Evolutionary conservation across 1,140 invertebrate genomes (phyloP), one percentile per base, ranked within the genome.

Genomic region (Amyelois transitella): DNA sequence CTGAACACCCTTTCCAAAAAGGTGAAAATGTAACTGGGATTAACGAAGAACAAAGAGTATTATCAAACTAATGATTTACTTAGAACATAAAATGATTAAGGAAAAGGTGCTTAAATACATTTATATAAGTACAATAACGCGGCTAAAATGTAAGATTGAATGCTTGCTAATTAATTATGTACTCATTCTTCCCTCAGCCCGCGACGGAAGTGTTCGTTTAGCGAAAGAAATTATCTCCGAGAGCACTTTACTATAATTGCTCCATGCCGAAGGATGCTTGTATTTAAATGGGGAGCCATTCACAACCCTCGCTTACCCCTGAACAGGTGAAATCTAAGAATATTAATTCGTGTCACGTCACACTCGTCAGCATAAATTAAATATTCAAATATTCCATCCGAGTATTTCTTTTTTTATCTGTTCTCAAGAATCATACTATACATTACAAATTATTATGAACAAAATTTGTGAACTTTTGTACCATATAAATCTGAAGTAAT

Each of bases 191-290:
- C 32, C 4, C 25, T 32, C 25, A 12, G 6, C 25, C 8, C 10
- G 12, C 25, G 10, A 32, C 25, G 10, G 25, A 45, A 48, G 45
- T n/a, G 19, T 21, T 21, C 45, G 45, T 48, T 21, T 48, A 21
- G 18, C 45, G 12, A 18, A 48, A 48, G 20, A 48, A 48, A 48
- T 48, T 48, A 48, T 48, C 45, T 48, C 19, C 21, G 21, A 21
- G 45, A 48, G 45, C 45, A 48, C 45, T 48, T 48, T 48, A 21
- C 45, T 48, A 48, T 48, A 48, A 48, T 48, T 48, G 45, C 45
- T 48, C 45, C 45, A 48, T 21, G 45, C 45, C 20, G 20, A 48
- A 48, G 45, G 20, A n/a, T 21, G 45, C 20, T 48, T 21, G 45
- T 48, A 21, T 48, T 45, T 48, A 48, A 48, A 48, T 48, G 12